Percentiles rank a stretch among this genome's conserved stretches.
Conservation (phyloP, 2,113 vertebrate genomes). For the Brachypodius melanocephalos region DNA sequence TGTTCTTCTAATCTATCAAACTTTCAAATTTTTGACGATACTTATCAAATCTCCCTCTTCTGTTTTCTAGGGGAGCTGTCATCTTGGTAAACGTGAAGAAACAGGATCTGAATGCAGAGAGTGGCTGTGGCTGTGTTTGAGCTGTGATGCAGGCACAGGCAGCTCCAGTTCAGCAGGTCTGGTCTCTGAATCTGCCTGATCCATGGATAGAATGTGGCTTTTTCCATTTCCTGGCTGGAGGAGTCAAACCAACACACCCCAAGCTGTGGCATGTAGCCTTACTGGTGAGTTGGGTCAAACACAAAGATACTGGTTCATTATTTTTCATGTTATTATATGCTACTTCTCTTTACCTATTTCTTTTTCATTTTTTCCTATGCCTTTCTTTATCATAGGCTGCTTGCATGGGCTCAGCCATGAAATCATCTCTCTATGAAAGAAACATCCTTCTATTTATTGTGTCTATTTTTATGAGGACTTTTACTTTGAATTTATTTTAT, state of each 20-base stretch:
- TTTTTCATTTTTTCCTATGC: background rate
- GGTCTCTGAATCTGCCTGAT: background rate
- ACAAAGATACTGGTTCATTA: background rate
- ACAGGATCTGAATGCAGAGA: background rate
- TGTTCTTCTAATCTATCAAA: background rate
- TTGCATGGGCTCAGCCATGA: background rate
- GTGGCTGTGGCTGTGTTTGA: background rate
- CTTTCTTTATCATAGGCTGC: background rate
- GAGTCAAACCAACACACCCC: background rate
- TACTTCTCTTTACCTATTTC: background rate
- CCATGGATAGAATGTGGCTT: background rate
- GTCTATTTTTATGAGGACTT: slow-evolving; percentile 1
- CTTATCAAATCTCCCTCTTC: background rate
- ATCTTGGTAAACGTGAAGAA: background rate
- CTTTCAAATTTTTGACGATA: background rate
- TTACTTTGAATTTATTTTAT: slow-evolving; percentile 2
- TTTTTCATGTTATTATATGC: background rate
- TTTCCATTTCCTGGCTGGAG: background rate
- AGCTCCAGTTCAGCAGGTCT: background rate
- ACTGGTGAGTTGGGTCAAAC: background rate
- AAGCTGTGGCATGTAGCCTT: background rate
- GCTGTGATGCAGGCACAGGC: background rate
- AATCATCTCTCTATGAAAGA: background rate
- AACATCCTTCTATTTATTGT: background rate
- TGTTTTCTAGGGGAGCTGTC: background rate